Evolutionary conservation across 2,797 vertebrate genomes (phyloP), one percentile per base, ranked within the genome.

Genomic region (Decapterus maruadsi): DNA sequence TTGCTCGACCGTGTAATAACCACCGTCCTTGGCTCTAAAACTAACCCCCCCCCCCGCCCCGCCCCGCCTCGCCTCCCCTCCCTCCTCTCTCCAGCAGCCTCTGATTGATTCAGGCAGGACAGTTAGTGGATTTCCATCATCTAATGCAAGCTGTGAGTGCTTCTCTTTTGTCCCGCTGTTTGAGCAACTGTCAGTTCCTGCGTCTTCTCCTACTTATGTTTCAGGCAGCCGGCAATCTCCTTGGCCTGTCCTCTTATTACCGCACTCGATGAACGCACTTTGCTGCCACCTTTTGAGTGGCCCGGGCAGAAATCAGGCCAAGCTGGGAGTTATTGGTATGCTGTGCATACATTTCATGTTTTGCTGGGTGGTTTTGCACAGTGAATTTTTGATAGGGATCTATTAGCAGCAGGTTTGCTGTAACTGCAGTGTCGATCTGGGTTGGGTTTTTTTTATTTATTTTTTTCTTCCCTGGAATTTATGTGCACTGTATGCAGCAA

Each of bases 61-160:
- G n/a, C n/a, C n/a, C n/a, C n/a, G n/a, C n/a, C n/a, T n/a, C n/a
- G n/a, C n/a, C n/a, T n/a, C n/a, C n/a, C n/a, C n/a, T n/a, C 6
- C 4, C 16, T 19, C 20, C 68, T 54, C 31, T 68, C 64, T 65
- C 55, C 62, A 50, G 17, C 65, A 68, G 82, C 14, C 61, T 68
- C 26, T 54, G 73, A 91, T 90, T 83, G 82, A 90, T 88, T 86
- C 72, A 48, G 38, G 36, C 66, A 56, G 81, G 89, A 86, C 85
- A 81, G 77, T 87, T 84, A 76, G 85, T 81, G 74, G 87, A 90
- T 92, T 90, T 78, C 82, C 77, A 86, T 91, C 86, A 85, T 89
- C 86, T 85, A 81, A 86, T 80, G 84, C 67, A 64, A 60, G 76
- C 80, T 77, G 77, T 50, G 76, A 83, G 74, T 84, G 81, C 83